Conservation (phyloP, 2,888 invertebrate genomes). For the Nebria salina region DNA sequence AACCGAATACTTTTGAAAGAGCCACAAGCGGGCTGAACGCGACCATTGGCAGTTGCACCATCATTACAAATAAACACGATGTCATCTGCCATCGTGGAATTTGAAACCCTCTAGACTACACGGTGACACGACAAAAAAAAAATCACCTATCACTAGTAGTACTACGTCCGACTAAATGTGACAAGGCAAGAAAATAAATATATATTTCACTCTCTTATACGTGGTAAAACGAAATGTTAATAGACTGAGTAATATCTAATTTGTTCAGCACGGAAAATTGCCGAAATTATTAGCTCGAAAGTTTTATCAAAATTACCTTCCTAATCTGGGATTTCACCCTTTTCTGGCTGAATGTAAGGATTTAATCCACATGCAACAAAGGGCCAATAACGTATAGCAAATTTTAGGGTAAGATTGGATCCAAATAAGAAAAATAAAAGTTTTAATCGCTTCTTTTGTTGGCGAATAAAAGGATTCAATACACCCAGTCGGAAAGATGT, state of each 20-base stretch:
- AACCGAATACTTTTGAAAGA: constrained; percentile 35
- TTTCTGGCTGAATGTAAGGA: neutral
- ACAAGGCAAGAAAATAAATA: neutral
- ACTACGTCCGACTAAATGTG: neutral
- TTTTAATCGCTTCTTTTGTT: constrained; percentile 43
- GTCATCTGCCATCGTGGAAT: constrained; percentile 44
- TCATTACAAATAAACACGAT: constrained; percentile 45
- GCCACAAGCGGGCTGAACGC: constrained; percentile 14
- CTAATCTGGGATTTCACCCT: neutral
- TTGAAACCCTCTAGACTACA: constrained; percentile 33
- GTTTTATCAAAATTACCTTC: neutral
- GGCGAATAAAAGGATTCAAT: constrained; percentile 49
- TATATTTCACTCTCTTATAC: no score
- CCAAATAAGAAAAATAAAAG: constrained; percentile 35
- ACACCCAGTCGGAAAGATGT: constrained; percentile 35
- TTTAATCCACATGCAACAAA: neutral
- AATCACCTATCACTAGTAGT: neutral
- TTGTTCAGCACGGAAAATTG: no score
- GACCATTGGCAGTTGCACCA: constrained; percentile 34
- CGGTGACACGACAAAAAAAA: constrained; percentile 24
- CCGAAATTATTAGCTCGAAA: neutral
- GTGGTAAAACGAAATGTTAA: no score
- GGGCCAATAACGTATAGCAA: neutral
- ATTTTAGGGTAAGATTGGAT: neutral
- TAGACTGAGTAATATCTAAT: no score